Percentiles rank a stretch among this genome's conserved stretches.
These are phyloP conservation scores for Antedon mediterranea DNA, from an alignment of 53 echinoderm and acorn worm species.

Conservation along the genomic window DNA sequence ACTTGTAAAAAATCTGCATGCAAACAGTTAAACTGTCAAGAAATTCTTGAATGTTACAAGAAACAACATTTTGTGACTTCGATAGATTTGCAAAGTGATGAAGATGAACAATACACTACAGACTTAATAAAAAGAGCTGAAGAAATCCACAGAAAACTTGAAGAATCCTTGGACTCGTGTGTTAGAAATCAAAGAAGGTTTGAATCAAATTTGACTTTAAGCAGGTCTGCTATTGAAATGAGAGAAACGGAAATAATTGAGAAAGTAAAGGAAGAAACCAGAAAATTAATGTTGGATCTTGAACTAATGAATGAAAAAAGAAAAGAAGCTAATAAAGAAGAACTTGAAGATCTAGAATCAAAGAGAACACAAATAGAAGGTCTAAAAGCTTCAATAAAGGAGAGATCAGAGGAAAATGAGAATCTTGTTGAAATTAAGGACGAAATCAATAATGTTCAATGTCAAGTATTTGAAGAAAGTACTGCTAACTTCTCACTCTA, in stretches of 20 bases:
- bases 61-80: neutral
- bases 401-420: no score
- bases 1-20: neutral
- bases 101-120: no score
- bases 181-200: neutral
- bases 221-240: neutral
- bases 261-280: neutral
- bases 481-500: no score
- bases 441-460: no score
- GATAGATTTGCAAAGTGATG: no score
- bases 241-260: neutral
- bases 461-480: no score
- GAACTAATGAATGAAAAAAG: neutral
- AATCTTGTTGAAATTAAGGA: no score
- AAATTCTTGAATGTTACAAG: neutral
- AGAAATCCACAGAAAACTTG: neutral
- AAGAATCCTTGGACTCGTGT: neutral
- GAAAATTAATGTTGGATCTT: neutral
- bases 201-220: neutral
- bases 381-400: neutral
- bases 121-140: neutral
- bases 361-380: neutral
- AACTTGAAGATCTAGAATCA: neutral
- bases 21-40: neutral
- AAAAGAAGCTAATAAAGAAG: neutral